Conservation (phyloP, 2,888 invertebrate species). For the Leptogaster cylindrica region DNA sequence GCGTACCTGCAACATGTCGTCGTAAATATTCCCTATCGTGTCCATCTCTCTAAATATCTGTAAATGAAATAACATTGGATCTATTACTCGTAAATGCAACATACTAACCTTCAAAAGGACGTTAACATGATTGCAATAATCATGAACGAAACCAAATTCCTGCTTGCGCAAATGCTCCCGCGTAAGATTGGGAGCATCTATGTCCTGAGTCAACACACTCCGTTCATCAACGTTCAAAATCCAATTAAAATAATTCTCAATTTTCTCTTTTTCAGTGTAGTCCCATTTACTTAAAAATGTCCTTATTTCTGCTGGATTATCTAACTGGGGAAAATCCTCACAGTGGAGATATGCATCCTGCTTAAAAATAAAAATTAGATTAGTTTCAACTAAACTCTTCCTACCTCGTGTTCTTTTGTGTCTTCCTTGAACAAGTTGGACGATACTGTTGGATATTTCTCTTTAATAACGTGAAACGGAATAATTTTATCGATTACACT, state of each 20-base stretch:
- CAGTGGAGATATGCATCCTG: not conserved
- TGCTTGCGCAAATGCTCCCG: not conserved
- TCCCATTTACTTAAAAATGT: constrained; percentile 8
- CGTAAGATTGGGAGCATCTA: constrained; percentile 1
- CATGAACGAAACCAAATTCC: no score
- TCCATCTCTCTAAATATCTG: no score
- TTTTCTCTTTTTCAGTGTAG: not conserved
- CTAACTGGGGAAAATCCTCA: not conserved
- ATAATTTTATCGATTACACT: no score
- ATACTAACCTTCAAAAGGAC: no score
- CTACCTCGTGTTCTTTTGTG: not conserved
- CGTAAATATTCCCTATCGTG: no score
- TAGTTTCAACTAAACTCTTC: no score
- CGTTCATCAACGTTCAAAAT: not conserved
- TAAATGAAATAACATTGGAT: no score
- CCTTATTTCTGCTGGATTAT: not conserved
- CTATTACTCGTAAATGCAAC: no score
- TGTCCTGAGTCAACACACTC: constrained; percentile 10
- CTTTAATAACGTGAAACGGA: not conserved
- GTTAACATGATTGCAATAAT: no score
- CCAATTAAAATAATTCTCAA: not conserved
- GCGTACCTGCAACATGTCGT: no score
- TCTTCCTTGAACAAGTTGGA: not conserved
- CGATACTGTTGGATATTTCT: not conserved
- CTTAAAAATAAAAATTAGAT: not conserved